A percentile compares a stretch with the other conserved stretches of the same genome.
phyloP scores from a whole-genome alignment of 2,888 invertebrate species.

The Panzeria rudis region DNA sequence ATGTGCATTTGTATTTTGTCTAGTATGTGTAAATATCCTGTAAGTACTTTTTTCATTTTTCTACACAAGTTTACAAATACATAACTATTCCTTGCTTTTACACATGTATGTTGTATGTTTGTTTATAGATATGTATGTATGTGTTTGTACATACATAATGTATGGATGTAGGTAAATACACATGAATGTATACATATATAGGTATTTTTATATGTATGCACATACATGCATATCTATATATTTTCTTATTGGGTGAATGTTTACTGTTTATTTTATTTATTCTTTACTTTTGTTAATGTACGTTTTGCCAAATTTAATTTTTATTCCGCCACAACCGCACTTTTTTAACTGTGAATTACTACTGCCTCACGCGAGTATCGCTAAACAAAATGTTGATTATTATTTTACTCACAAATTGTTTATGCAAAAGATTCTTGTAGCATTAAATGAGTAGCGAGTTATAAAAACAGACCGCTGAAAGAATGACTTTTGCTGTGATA shows the following conservation, averaged over 20 bases:
- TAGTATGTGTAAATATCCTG: background rate
- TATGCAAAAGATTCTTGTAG: slow-evolving; percentile 53
- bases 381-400: slow-evolving; percentile 56
- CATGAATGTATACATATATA: too few relatives aligned
- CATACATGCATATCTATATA: background rate
- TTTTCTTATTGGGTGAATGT: background rate
- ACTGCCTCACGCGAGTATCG: slow-evolving; percentile 52
- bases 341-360: slow-evolving; percentile 65
- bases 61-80: too few relatives aligned
- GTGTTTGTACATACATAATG: too few relatives aligned
- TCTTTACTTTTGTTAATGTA: slow-evolving; percentile 17
- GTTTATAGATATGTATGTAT: too few relatives aligned
- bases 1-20: background rate
- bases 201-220: background rate
- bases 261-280: slow-evolving; percentile 14
- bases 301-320: slow-evolving; percentile 46
- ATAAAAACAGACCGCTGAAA: slow-evolving; percentile 30
- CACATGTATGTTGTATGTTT: background rate
- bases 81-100: background rate
- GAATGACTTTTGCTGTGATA: slow-evolving; percentile 9
- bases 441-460: slow-evolving; percentile 54
- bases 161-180: too few relatives aligned
- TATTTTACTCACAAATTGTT: slow-evolving; percentile 51
- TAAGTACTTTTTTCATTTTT: too few relatives aligned
- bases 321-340: slow-evolving; percentile 56